Percentiles rank a stretch among this genome's conserved stretches.
These are phyloP conservation scores for Protomyctophum bolini DNA, from an alignment of 2,113 vertebrate genomes.

Conservation along the genomic window DNA sequence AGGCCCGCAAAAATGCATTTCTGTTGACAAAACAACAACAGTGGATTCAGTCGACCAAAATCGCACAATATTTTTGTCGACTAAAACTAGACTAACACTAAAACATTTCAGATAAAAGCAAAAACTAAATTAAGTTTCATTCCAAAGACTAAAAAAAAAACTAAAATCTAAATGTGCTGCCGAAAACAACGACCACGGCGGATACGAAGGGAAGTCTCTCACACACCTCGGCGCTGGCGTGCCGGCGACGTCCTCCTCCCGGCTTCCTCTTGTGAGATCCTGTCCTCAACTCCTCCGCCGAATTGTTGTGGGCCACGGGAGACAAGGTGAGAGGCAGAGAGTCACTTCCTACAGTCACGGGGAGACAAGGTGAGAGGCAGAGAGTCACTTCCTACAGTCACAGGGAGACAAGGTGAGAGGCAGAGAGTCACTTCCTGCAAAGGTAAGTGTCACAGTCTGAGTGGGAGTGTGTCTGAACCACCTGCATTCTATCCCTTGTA, in stretches of 20 bases:
- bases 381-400: background rate
- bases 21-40: too few relatives aligned
- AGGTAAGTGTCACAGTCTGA: too few relatives aligned
- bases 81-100: background rate
- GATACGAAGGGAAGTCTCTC: too few relatives aligned
- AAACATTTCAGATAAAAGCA: background rate
- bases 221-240: slow-evolving; percentile 83
- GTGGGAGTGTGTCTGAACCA: too few relatives aligned
- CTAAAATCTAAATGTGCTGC: too few relatives aligned
- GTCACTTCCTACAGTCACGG: background rate
- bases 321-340: slow-evolving; percentile 18
- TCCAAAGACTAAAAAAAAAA: background rate
- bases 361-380: background rate
- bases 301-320: slow-evolving; percentile 75
- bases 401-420: background rate
- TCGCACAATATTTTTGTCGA: background rate
- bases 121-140: background rate
- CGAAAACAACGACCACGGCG: background rate
- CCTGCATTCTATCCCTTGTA: too few relatives aligned
- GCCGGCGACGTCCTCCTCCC: slow-evolving; percentile 58
- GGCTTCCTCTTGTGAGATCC: slow-evolving; percentile 59
- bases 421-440: too few relatives aligned
- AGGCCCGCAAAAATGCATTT: too few relatives aligned
- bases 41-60: too few relatives aligned
- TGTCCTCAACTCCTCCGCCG: slow-evolving; percentile 76